A percentile compares a stretch with the other conserved stretches of the same genome.
Evolutionary conservation across 2,888 invertebrate genomes (phyloP).

Genomic region (Xestobium rufovillosum): DNA sequence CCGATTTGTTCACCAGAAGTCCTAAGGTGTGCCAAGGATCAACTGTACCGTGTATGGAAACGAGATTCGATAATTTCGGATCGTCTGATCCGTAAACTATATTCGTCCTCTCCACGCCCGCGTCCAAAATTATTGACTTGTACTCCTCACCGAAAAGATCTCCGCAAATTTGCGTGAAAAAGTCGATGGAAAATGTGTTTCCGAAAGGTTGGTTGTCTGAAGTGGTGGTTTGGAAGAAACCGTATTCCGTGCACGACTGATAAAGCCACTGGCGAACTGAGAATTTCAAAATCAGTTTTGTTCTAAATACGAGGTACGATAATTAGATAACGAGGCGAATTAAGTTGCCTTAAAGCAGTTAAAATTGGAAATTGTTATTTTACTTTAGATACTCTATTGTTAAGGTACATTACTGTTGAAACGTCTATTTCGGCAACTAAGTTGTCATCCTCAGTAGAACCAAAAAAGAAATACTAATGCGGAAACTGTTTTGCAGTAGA

Average conservation of each 20-base stretch:
- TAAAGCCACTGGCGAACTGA: slow-evolving; percentile 83
- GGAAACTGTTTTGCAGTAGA: too few relatives aligned
- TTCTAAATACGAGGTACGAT: too few relatives aligned
- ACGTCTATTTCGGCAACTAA: too few relatives aligned
- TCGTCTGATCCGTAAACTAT: slow-evolving; percentile 69
- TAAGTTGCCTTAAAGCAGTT: too few relatives aligned
- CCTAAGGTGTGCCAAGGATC: slow-evolving; percentile 87
- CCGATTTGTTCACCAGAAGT: slow-evolving; percentile 39
- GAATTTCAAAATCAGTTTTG: too few relatives aligned
- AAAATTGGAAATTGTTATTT: too few relatives aligned
- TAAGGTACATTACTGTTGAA: too few relatives aligned
- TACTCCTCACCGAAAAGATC: slow-evolving; percentile 78
- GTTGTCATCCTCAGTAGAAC: too few relatives aligned
- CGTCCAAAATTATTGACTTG: slow-evolving; percentile 51
- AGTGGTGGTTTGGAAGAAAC: slow-evolving; percentile 87
- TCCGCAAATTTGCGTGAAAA: slow-evolving; percentile 71
- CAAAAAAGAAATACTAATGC: too few relatives aligned
- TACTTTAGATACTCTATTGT: too few relatives aligned
- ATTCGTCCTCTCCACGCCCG: slow-evolving; percentile 66
- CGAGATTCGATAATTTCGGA: slow-evolving; percentile 62
- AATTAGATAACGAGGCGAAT: too few relatives aligned
- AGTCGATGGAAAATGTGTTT: slow-evolving; percentile 64
- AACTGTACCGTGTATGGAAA: slow-evolving; percentile 82
- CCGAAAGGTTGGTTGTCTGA: slow-evolving; percentile 61
- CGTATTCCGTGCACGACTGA: slow-evolving; percentile 94